phyloP scores from a whole-genome alignment of 2,888 invertebrate genomes.

The Achlya flavicornis region DNA sequence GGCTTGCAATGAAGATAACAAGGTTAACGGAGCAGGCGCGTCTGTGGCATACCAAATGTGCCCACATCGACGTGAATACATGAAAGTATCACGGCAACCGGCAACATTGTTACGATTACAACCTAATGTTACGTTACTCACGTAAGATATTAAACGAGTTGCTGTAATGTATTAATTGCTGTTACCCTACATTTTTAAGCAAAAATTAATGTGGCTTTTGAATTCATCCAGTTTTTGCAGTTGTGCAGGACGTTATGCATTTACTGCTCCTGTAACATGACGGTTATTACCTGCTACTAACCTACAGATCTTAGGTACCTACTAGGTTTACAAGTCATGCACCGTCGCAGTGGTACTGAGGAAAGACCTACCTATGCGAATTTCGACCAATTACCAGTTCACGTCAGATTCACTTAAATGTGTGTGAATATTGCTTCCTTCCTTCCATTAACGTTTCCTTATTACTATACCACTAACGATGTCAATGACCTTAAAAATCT shows the following conservation, averaged over 20 bases:
- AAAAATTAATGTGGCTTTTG: background rate
- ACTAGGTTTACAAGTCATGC: background rate
- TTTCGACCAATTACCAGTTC: background rate
- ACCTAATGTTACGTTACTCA: conserved; percentile 19
- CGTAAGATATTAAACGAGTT: conserved; percentile 7
- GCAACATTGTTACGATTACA: conserved; percentile 16
- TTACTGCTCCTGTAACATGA: background rate
- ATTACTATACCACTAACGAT: conserved; percentile 25
- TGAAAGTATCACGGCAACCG: conserved; percentile 41
- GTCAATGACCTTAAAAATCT: conserved; percentile 24
- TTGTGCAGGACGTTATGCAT: background rate
- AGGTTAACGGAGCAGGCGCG: conserved; percentile 65
- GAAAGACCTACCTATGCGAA: background rate
- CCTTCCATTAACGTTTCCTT: conserved; percentile 26
- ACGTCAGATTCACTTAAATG: conserved; percentile 8
- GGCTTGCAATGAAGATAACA: conserved; percentile 64
- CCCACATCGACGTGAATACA: conserved; percentile 35
- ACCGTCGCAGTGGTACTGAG: background rate
- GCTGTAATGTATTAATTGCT: conserved; percentile 1
- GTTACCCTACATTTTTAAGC: conserved; percentile 4
- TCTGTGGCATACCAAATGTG: conserved; percentile 58
- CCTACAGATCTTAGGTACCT: background rate
- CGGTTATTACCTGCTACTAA: background rate
- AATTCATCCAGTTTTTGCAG: conserved; percentile 1
- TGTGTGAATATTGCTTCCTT: conserved; percentile 23